Conservation (phyloP, 2,888 invertebrate genomes). For the Cecidostiba fungosa region DNA sequence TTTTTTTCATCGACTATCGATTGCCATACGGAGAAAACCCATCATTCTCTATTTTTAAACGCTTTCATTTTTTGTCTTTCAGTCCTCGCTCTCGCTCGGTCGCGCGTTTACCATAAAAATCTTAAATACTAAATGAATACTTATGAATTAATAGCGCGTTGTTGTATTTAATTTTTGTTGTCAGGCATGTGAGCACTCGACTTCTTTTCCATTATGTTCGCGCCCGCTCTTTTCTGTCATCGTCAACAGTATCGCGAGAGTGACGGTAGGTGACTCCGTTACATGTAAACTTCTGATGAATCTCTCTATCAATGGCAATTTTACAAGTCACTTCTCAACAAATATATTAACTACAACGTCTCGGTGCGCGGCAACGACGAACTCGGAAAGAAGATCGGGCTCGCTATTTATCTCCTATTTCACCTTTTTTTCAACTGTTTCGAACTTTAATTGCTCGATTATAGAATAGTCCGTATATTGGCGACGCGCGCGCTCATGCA, state of each 20-base stretch:
- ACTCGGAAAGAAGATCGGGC: slow-evolving; percentile 28
- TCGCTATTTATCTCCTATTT: neutral
- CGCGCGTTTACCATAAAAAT: slow-evolving; percentile 77
- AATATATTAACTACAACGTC: slow-evolving; percentile 22
- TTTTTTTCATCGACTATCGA: slow-evolving; percentile 55
- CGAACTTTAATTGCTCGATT: neutral
- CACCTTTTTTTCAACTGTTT: slow-evolving; percentile 26
- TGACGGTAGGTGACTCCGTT: neutral
- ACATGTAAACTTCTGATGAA: slow-evolving; percentile 9
- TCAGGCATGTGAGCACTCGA: slow-evolving; percentile 26
- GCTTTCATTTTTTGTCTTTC: slow-evolving; percentile 33
- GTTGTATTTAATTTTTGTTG: slow-evolving; percentile 57
- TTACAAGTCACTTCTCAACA: slow-evolving; percentile 10
- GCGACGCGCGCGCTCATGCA: slow-evolving; percentile 2
- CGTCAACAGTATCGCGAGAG: slow-evolving; percentile 5
- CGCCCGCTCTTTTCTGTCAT: neutral
- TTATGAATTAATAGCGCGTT: slow-evolving; percentile 74
- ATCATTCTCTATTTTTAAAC: slow-evolving; percentile 16
- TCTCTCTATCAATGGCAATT: neutral
- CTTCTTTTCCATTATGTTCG: neutral
- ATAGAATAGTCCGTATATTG: slow-evolving; percentile 33
- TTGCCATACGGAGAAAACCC: slow-evolving; percentile 61
- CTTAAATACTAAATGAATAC: slow-evolving; percentile 78
- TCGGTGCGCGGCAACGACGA: neutral
- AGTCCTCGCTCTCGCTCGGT: slow-evolving; percentile 47